These are phyloP conservation scores for Tapirus terrestris DNA, from an alignment of 2,113 vertebrate species.

Conservation along the genomic window DNA sequence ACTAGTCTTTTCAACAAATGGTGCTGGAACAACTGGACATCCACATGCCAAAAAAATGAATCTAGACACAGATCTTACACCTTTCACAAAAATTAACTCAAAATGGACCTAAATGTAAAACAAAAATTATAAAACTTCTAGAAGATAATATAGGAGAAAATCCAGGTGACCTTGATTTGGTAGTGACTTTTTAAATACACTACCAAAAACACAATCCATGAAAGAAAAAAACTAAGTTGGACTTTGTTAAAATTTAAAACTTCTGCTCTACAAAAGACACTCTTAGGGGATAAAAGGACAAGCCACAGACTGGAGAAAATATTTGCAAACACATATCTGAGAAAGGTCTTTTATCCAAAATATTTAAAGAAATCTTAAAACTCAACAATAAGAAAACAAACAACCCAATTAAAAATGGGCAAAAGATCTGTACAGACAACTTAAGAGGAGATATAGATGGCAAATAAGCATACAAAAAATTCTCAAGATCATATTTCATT, in stretches of 20 bases:
- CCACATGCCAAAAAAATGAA: background rate
- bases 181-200: background rate
- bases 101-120: background rate
- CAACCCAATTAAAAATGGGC: background rate
- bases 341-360: background rate
- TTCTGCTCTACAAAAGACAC: background rate
- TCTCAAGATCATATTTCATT: background rate
- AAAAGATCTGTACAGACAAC: background rate
- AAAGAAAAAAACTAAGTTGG: background rate
- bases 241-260: background rate
- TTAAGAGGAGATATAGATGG: background rate
- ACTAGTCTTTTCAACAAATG: background rate
- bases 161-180: background rate
- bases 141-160: background rate
- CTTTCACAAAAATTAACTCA: background rate
- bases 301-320: background rate
- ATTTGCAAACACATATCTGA: background rate
- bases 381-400: background rate
- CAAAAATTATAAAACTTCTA: background rate
- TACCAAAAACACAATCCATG: background rate
- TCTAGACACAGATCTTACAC: background rate
- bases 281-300: background rate
- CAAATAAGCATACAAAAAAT: background rate
- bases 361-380: background rate
- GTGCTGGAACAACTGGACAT: background rate